A percentile compares a stretch with the other conserved stretches of the same genome.
These are phyloP conservation scores for Isoperla grammatica DNA, from an alignment of 2,888 invertebrate genomes.

Conservation along the genomic window DNA sequence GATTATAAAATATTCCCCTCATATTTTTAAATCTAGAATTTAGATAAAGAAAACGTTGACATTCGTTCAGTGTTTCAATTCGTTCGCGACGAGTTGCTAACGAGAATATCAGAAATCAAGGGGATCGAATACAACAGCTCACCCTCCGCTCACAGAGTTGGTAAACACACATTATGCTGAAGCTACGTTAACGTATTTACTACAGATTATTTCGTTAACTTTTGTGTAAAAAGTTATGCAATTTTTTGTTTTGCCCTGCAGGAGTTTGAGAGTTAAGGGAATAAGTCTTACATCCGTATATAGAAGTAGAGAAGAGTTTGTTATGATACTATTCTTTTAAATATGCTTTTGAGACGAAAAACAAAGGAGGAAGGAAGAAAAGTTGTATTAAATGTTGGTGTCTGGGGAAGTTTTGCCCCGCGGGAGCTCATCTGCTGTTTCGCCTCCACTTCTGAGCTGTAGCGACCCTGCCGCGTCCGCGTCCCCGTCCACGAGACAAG, in stretches of 20 bases:
- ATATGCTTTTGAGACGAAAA: constrained; percentile 11
- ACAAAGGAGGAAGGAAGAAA: not conserved
- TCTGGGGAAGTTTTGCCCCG: not conserved
- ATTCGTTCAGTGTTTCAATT: no score
- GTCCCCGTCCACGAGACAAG: not conserved
- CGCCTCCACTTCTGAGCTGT: not conserved
- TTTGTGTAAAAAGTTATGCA: constrained; percentile 1
- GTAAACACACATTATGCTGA: no score
- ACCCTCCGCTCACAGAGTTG: no score
- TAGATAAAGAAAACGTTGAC: no score
- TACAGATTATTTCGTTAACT: no score
- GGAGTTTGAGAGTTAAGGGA: constrained; percentile 9
- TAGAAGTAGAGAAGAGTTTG: not conserved
- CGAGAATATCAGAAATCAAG: no score
- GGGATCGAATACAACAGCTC: no score
- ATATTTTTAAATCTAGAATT: no score
- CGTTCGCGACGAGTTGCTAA: no score
- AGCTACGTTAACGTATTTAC: no score
- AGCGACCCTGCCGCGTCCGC: not conserved
- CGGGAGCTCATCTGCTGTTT: not conserved
- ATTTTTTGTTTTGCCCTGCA: constrained; percentile 2
- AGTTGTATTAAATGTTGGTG: constrained; percentile 9
- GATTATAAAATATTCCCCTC: no score
- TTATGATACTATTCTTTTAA: constrained; percentile 13
- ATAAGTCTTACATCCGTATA: constrained; percentile 8